A percentile compares a stretch with the other conserved stretches of the same genome.
Conservation (phyloP, 2,797 vertebrate species). For the Myiothlypis chrysogaster region DNA sequence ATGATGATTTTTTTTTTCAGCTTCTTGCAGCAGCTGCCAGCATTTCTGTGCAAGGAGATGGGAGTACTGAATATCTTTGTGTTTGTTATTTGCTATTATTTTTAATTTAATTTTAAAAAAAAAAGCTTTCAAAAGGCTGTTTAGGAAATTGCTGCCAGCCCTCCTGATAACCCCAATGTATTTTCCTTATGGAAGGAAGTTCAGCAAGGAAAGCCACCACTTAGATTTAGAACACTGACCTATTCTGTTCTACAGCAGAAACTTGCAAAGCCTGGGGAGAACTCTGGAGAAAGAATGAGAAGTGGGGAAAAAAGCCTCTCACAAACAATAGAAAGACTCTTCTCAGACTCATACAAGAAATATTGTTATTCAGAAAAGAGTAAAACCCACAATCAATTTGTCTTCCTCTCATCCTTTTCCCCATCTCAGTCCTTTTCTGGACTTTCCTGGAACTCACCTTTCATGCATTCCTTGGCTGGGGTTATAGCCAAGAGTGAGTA, state of each 20-base stretch:
- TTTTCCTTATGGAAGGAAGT: slow-evolving; percentile 43
- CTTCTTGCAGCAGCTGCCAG: slow-evolving; percentile 24
- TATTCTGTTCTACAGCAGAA: not conserved
- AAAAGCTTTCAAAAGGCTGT: not conserved
- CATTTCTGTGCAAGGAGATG: slow-evolving; percentile 23
- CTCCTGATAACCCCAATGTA: not conserved
- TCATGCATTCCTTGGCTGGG: not conserved
- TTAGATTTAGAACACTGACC: not conserved
- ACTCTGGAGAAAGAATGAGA: not conserved
- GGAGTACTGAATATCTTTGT: not conserved
- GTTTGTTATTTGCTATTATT: not conserved
- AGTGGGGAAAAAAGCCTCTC: not conserved
- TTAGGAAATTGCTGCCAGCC: slow-evolving; percentile 32
- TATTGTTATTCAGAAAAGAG: not conserved
- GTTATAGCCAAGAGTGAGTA: not conserved
- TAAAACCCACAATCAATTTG: not conserved
- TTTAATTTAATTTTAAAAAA: not conserved
- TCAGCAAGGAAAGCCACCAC: not conserved
- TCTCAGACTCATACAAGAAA: not conserved
- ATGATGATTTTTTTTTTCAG: slow-evolving; percentile 40
- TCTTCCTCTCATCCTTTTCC: not conserved
- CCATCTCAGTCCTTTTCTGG: not conserved
- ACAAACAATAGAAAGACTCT: slow-evolving; percentile 3
- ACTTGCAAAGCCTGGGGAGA: not conserved
- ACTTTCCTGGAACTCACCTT: not conserved